Conservation (phyloP, 1,140 invertebrate genomes). For the Pogonomyrmex californicus region DNA sequence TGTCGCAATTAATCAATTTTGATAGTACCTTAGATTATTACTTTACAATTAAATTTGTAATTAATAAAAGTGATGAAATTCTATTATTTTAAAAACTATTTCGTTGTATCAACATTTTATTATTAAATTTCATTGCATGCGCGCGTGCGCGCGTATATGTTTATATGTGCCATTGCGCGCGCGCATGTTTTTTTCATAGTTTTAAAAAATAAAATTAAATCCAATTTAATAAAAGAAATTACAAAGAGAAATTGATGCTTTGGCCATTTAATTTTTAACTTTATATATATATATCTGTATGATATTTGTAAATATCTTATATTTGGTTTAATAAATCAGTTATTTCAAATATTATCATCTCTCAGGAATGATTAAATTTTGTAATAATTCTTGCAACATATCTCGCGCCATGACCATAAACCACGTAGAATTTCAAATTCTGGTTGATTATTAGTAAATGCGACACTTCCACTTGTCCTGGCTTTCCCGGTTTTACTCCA, state of each 20-base stretch:
- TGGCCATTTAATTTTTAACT: not conserved
- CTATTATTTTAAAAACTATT: conserved; percentile 14
- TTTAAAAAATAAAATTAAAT: conserved; percentile 9
- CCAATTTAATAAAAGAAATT: not conserved
- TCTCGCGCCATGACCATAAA: conserved; percentile 16
- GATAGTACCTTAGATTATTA: not conserved
- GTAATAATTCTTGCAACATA: conserved; percentile 36
- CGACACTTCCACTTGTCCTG: conserved; percentile 68
- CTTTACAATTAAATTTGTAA: not conserved
- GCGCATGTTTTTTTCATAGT: not conserved
- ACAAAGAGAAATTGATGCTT: not conserved
- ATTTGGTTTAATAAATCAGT: conserved; percentile 21
- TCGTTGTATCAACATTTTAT: not conserved
- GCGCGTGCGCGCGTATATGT: too few species aligned
- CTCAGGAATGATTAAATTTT: conserved; percentile 48
- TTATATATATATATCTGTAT: not conserved
- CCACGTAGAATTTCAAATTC: conserved; percentile 58
- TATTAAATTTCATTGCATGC: not conserved
- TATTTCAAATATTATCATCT: conserved; percentile 33
- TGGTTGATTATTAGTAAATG: conserved; percentile 79
- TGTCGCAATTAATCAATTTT: not conserved
- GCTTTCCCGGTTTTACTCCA: conserved; percentile 74
- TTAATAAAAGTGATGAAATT: not conserved
- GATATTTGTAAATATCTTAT: not conserved
- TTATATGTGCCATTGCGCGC: too few species aligned